Percentiles rank a stretch among this genome's conserved stretches.
Conservation (phyloP, 2,888 invertebrate species). For the Sarcophaga carnaria region DNA sequence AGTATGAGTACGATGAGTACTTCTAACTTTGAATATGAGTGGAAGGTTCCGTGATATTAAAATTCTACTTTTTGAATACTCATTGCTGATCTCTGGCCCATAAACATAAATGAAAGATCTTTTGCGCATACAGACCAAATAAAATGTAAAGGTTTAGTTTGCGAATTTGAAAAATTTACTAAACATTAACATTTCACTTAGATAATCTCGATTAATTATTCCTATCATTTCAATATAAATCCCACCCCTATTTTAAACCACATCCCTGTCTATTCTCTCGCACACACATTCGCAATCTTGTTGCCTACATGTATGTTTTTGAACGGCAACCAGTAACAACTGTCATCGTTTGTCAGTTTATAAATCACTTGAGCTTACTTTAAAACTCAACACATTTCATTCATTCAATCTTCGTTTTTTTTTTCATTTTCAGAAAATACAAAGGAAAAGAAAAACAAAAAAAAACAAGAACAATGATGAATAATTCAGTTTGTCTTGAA, state of each 20-base stretch:
- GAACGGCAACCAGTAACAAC: slow-evolving; percentile 74
- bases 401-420: slow-evolving; percentile 59
- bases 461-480: slow-evolving; percentile 58
- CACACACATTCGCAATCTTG: slow-evolving; percentile 12
- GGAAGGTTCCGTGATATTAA: too few species aligned
- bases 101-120: too few species aligned
- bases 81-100: too few species aligned
- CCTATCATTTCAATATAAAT: slow-evolving; percentile 22
- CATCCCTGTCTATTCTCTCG: background rate
- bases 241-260: slow-evolving; percentile 57
- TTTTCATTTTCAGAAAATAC: slow-evolving; percentile 33
- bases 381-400: slow-evolving; percentile 55
- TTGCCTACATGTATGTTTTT: slow-evolving; percentile 48
- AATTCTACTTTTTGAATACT: too few species aligned
- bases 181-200: too few species aligned
- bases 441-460: slow-evolving; percentile 36
- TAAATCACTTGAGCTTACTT: slow-evolving; percentile 72
- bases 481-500: slow-evolving; percentile 61
- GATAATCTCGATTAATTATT: background rate
- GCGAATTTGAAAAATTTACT: background rate
- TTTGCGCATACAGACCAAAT: too few species aligned
- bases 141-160: background rate
- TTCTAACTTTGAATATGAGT: too few species aligned
- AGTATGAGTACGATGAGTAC: too few species aligned
- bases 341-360: slow-evolving; percentile 81